phyloP scores from a whole-genome alignment of 2,113 vertebrate species.

The Neomonachus schauinslandi region DNA sequence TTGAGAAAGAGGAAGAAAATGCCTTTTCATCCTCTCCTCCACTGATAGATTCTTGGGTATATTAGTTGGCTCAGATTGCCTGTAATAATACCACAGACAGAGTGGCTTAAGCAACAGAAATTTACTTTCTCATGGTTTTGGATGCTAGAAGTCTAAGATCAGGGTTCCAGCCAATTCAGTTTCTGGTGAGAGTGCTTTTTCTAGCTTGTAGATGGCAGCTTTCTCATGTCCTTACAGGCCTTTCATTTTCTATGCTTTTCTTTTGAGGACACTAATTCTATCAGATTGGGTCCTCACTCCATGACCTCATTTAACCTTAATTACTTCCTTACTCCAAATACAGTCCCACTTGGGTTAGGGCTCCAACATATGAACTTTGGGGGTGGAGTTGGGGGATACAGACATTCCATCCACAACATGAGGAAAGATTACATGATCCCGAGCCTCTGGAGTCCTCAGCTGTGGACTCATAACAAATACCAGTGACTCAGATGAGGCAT shows the following conservation, averaged over 20 bases:
- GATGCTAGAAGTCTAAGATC: neutral
- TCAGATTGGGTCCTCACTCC: neutral
- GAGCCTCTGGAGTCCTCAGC: neutral
- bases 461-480: neutral
- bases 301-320: neutral
- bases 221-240: neutral
- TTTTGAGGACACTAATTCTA: neutral
- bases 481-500: neutral
- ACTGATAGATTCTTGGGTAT: neutral
- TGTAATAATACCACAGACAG: neutral
- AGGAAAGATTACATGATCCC: neutral
- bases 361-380: neutral
- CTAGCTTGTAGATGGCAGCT: neutral
- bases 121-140: neutral
- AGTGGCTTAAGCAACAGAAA: neutral
- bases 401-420: neutral
- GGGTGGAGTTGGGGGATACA: accelerated
- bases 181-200: neutral
- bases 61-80: neutral
- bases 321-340: neutral
- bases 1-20: neutral
- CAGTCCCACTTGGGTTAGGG: neutral
- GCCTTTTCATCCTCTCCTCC: neutral
- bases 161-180: neutral
- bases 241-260: neutral